phyloP scores from a whole-genome alignment of 2,113 vertebrate species.

The Elephas maximus region DNA sequence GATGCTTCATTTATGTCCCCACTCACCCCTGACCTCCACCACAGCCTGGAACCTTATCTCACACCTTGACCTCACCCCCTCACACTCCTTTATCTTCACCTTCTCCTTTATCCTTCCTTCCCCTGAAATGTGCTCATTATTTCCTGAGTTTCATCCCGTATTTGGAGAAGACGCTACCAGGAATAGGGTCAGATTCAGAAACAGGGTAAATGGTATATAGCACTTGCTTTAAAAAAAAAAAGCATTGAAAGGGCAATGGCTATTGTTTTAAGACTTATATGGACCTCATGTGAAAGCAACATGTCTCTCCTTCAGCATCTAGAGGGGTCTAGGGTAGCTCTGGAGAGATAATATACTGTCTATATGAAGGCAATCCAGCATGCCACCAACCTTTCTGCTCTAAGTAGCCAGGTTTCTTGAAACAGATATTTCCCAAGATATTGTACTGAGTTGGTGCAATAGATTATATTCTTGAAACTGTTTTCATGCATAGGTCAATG shows the following conservation, averaged over 20 bases:
- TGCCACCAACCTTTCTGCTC: accelerated
- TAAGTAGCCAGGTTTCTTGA: background rate
- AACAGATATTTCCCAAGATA: background rate
- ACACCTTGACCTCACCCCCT: background rate
- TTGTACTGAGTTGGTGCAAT: background rate
- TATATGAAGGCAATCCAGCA: accelerated
- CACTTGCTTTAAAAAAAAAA: background rate
- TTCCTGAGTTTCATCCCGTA: background rate
- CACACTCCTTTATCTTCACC: background rate
- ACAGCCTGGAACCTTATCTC: background rate
- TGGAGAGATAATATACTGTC: background rate
- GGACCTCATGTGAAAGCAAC: background rate
- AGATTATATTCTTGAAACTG: background rate
- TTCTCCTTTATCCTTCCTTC: background rate
- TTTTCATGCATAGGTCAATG: background rate
- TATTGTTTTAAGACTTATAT: background rate
- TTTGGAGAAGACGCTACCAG: background rate
- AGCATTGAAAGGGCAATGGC: background rate
- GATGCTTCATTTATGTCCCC: background rate
- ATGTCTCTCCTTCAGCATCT: background rate
- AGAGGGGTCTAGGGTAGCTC: background rate
- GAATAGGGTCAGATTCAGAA: background rate
- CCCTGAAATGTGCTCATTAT: background rate
- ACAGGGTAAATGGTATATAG: background rate
- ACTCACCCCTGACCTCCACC: background rate